phyloP scores from a whole-genome alignment of 2,113 vertebrate genomes.

The Apaloderma vittatum region DNA sequence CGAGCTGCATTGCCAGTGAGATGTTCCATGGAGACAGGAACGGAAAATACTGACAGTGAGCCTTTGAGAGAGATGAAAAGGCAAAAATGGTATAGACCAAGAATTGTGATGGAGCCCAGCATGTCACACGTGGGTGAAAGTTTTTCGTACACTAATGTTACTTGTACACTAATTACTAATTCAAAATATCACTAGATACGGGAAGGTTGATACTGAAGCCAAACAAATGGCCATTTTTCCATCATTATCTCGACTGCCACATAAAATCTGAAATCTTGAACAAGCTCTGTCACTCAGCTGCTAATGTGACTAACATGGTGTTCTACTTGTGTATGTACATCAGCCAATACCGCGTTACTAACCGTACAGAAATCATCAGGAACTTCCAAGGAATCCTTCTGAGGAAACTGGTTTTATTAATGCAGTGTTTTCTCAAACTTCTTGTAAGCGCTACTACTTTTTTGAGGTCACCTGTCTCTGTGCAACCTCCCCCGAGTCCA shows the following conservation, averaged over 20 bases:
- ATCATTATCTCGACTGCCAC: not conserved
- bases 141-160: not conserved
- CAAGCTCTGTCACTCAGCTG: not conserved
- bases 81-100: not conserved
- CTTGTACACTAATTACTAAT: not conserved
- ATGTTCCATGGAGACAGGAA: not conserved
- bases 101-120: not conserved
- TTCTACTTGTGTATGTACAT: not conserved
- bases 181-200: not conserved
- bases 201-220: not conserved
- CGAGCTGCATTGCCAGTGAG: not conserved
- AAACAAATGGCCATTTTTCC: not conserved
- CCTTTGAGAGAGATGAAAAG: not conserved
- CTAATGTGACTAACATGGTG: not conserved
- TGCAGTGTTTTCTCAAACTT: not conserved
- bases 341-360: not conserved
- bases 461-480: not conserved
- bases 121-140: not conserved
- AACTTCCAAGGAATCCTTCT: not conserved
- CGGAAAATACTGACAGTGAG: not conserved
- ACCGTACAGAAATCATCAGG: not conserved
- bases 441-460: not conserved
- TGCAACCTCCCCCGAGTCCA: not conserved
- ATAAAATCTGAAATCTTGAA: not conserved
- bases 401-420: not conserved